Evolutionary conservation across 2,797 vertebrate genomes (phyloP).

Genomic region (Mus caroli): DNA sequence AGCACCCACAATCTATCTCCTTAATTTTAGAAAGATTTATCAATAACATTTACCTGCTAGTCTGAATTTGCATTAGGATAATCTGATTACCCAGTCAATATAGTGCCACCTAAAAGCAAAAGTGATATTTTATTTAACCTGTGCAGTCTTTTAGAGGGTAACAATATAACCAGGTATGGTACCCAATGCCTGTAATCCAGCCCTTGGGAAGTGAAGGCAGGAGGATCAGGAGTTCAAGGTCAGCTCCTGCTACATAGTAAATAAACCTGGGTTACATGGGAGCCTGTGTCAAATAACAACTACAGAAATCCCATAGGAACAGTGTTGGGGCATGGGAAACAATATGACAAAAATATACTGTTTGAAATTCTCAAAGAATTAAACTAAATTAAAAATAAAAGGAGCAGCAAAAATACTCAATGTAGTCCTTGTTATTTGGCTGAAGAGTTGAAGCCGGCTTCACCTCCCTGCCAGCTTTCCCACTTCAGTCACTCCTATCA

Average conservation of each 20-base stretch:
- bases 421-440: background rate
- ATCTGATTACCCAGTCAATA: background rate
- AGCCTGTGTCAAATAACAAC: background rate
- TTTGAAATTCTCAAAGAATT: background rate
- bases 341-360: background rate
- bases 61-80: conserved; percentile 2
- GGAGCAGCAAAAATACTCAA: background rate
- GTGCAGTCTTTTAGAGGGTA: background rate
- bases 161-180: background rate
- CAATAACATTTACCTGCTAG: background rate
- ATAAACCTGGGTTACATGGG: background rate
- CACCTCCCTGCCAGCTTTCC: background rate
- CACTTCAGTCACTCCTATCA: background rate
- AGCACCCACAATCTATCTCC: background rate
- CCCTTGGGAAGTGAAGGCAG: background rate
- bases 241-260: background rate
- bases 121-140: conserved; percentile 19
- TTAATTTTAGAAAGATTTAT: conserved; percentile 41
- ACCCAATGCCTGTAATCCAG: background rate
- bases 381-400: background rate
- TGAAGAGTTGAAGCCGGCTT: conserved; percentile 30
- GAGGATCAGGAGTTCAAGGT: background rate
- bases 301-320: background rate
- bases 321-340: background rate
- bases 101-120: conserved; percentile 60